These are phyloP conservation scores for Fissipunctia ypsillon DNA, from an alignment of 2,888 invertebrate genomes.

Conservation along the genomic window DNA sequence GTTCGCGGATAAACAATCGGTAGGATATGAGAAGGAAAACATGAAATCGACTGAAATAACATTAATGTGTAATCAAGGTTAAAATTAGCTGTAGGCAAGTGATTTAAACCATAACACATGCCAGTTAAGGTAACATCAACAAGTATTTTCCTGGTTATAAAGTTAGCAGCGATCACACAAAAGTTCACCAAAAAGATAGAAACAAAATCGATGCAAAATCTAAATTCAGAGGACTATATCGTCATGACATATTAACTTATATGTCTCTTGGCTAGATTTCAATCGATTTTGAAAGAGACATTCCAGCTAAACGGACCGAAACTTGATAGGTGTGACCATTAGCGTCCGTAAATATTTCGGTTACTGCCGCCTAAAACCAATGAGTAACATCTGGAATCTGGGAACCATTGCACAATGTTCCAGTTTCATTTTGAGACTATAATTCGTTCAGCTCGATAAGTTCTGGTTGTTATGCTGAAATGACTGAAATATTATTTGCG, in stretches of 20 bases:
- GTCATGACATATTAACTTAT: neutral
- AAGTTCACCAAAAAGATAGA: neutral
- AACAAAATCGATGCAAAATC: neutral
- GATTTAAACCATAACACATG: constrained; percentile 23
- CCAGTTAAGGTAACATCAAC: neutral
- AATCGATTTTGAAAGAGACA: constrained; percentile 50
- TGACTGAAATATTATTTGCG: constrained; percentile 27
- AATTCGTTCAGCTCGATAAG: constrained; percentile 71
- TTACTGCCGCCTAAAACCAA: constrained; percentile 68
- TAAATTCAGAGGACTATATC: neutral
- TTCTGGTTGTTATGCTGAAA: constrained; percentile 51
- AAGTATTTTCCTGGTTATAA: constrained; percentile 12
- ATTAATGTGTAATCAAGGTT: constrained; percentile 39
- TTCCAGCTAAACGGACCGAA: constrained; percentile 58
- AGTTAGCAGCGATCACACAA: neutral
- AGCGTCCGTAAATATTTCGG: constrained; percentile 71
- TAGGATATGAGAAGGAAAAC: constrained; percentile 68
- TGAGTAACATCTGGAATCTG: constrained; percentile 71
- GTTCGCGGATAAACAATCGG: constrained; percentile 61
- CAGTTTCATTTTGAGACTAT: constrained; percentile 63
- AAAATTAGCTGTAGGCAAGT: constrained; percentile 10
- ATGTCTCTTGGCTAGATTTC: constrained; percentile 12
- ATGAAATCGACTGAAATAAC: constrained; percentile 60
- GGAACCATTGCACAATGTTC: constrained; percentile 68
- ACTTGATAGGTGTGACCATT: constrained; percentile 68